These are phyloP conservation scores for Psilopsiagon aymara DNA, from an alignment of 2,113 vertebrate genomes.

Conservation along the genomic window DNA sequence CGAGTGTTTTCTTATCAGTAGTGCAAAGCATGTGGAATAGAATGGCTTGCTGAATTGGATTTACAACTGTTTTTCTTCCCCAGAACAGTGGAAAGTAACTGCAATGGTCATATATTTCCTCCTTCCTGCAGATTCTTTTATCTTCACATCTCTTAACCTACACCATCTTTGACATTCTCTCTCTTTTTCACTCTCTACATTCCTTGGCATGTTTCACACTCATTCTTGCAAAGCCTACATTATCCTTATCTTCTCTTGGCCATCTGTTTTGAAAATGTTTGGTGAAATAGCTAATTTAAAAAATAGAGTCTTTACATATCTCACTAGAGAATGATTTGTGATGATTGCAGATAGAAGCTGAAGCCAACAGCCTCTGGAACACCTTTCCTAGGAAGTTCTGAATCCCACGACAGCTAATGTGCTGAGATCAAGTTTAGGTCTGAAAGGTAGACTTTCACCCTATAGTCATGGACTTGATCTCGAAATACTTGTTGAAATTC, in stretches of 20 bases:
- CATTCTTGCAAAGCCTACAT: background rate
- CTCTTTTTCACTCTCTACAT: background rate
- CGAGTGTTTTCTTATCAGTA: constrained; percentile 12
- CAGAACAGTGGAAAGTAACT: background rate
- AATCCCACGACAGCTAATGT: background rate
- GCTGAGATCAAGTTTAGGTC: background rate
- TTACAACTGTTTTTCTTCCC: background rate
- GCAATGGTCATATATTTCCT: background rate
- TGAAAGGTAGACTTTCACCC: background rate
- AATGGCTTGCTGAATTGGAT: background rate
- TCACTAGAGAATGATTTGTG: background rate
- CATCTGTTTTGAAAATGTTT: background rate
- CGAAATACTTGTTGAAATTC: background rate
- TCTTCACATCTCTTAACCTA: background rate
- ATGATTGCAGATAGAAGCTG: background rate
- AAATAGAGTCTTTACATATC: background rate
- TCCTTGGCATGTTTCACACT: background rate
- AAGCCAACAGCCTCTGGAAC: background rate
- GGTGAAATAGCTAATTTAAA: background rate
- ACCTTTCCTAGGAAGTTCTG: background rate
- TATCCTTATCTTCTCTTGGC: background rate
- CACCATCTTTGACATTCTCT: background rate
- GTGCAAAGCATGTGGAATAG: background rate
- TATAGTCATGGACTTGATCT: background rate
- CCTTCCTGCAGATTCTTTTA: background rate